Conservation (phyloP, 2,888 invertebrate species). For the Drosophila anceps region DNA sequence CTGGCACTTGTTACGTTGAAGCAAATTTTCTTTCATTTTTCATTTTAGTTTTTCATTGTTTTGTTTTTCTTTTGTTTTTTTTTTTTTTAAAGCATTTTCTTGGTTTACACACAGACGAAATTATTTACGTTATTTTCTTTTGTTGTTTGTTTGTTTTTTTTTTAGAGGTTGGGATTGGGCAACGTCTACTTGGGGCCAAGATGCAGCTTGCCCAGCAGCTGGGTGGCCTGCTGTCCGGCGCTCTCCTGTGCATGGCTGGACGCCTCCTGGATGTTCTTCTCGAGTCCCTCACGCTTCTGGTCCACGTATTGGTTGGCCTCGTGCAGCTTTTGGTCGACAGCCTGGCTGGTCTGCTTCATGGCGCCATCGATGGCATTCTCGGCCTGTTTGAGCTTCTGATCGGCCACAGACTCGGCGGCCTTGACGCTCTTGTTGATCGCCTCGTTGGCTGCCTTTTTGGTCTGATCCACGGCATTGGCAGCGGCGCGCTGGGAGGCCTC, state of each 20-base stretch:
- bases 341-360: slow-evolving; percentile 87
- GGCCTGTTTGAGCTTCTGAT: slow-evolving; percentile 86
- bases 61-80: slow-evolving; percentile 28
- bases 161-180: not conserved
- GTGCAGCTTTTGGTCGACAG: slow-evolving; percentile 88
- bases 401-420: slow-evolving; percentile 86
- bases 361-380: slow-evolving; percentile 87
- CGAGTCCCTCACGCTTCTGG: slow-evolving; percentile 86
- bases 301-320: slow-evolving; percentile 88
- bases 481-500: slow-evolving; percentile 84
- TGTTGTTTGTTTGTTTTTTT: slow-evolving; percentile 20
- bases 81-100: slow-evolving; percentile 61
- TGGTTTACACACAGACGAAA: slow-evolving; percentile 49
- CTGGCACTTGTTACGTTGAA: slow-evolving; percentile 81
- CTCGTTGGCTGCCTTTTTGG: slow-evolving; percentile 86
- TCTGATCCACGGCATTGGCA: slow-evolving; percentile 85
- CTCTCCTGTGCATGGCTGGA: slow-evolving; percentile 82
- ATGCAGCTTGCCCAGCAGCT: slow-evolving; percentile 84
- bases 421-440: slow-evolving; percentile 86
- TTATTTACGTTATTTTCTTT: slow-evolving; percentile 45
- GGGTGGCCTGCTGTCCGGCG: slow-evolving; percentile 82
- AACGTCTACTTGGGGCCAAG: slow-evolving; percentile 66
- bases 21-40: slow-evolving; percentile 52
- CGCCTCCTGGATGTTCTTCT: slow-evolving; percentile 83
- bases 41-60: not conserved